Evolutionary conservation across 2,797 vertebrate species (phyloP).

Genomic region (Rhinatrema bivittatum): DNA sequence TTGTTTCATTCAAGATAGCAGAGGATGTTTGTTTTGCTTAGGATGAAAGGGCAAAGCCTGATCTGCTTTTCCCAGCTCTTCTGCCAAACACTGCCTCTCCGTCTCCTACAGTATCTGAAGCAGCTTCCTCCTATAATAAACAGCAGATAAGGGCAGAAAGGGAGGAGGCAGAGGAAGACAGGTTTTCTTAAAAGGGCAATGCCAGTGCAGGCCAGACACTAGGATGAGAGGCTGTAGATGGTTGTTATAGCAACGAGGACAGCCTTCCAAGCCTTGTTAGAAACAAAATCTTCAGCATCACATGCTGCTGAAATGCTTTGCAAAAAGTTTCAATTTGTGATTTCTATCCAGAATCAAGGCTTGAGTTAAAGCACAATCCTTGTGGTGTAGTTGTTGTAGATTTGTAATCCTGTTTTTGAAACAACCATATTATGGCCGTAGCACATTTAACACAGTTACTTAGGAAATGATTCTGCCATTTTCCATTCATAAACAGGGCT

Average conservation of each 20-base stretch:
- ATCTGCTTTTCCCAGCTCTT: not conserved
- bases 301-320: not conserved
- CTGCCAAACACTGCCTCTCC: not conserved
- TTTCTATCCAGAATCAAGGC: no score
- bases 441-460: no score
- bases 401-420: no score
- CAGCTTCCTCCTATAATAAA: slow-evolving; percentile 8
- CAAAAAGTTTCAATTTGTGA: no score
- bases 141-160: not conserved
- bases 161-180: not conserved
- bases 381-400: no score
- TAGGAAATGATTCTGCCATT: no score
- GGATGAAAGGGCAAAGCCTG: not conserved
- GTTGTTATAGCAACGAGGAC: slow-evolving; percentile 1
- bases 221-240: slow-evolving; percentile 7
- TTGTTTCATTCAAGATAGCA: not conserved
- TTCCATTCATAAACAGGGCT: no score
- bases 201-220: not conserved
- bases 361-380: no score
- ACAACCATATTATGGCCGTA: no score
- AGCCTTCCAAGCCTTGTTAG: not conserved
- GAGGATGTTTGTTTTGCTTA: not conserved
- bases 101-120: not conserved
- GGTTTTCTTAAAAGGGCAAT: slow-evolving; percentile 12
- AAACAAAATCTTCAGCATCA: not conserved